Percentiles rank a stretch among this genome's conserved stretches.
These are phyloP conservation scores for Gymnodraco acuticeps DNA, from an alignment of 2,797 vertebrate species.

Conservation along the genomic window DNA sequence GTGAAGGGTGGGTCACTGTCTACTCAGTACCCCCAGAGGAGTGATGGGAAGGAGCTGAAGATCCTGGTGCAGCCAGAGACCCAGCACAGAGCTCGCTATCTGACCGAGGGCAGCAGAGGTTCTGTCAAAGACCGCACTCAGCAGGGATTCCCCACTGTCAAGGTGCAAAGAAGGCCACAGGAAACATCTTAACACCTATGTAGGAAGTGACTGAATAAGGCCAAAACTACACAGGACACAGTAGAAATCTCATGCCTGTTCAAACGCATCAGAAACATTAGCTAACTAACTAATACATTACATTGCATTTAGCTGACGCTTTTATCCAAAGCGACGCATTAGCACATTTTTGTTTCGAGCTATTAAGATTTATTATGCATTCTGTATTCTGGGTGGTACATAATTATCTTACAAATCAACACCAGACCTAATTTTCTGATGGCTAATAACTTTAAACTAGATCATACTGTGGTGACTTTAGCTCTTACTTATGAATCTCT, in stretches of 20 bases:
- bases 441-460: not conserved
- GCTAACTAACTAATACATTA: not conserved
- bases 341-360: not conserved
- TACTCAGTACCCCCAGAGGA: slow-evolving; percentile 93
- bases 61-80: slow-evolving; percentile 98
- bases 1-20: slow-evolving; percentile 92
- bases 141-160: slow-evolving; percentile 97
- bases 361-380: slow-evolving; percentile 4
- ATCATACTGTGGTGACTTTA: not conserved
- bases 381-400: not conserved
- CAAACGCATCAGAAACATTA: slow-evolving; percentile 18
- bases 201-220: slow-evolving; percentile 11
- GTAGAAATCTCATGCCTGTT: not conserved
- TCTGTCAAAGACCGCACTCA: slow-evolving; percentile 98
- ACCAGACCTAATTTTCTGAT: not conserved
- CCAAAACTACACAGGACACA: slow-evolving; percentile 7
- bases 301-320: no score
- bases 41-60: slow-evolving; percentile 97
- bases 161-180: slow-evolving; percentile 84
- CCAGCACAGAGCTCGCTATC: slow-evolving; percentile 96
- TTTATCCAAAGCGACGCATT: no score
- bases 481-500: not conserved
- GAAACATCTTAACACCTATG: slow-evolving; percentile 11
- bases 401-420: not conserved
- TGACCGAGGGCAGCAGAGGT: slow-evolving; percentile 98